Evolutionary conservation across 2,113 vertebrate genomes (phyloP).

Genomic region (Phycodurus eques): DNA sequence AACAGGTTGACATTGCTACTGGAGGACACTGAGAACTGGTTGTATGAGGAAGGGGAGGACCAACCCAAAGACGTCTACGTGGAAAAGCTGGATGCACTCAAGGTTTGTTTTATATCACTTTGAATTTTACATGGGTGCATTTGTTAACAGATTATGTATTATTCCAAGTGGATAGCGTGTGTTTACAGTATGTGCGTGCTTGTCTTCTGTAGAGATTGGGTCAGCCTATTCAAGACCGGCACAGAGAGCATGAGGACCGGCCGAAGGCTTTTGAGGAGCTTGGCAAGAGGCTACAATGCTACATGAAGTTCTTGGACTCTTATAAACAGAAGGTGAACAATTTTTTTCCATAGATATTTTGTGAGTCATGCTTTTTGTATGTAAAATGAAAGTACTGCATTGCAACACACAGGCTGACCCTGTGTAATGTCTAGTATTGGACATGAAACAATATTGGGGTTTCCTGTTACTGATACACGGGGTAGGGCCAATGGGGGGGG

Average conservation of each 20-base stretch:
- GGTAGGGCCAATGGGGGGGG: no score
- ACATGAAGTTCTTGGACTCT: conserved; percentile 89
- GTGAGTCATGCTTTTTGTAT: neutral
- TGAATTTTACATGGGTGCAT: neutral
- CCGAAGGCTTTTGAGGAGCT: conserved; percentile 90
- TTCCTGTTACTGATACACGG: no score
- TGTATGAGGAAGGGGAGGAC: conserved; percentile 95
- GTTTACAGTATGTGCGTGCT: accelerated
- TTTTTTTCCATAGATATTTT: neutral
- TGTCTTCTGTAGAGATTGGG: conserved; percentile 79
- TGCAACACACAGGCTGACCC: neutral
- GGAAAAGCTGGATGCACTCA: conserved; percentile 88
- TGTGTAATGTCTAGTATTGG: neutral
- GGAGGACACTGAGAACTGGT: conserved; percentile 92
- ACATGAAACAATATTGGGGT: neutral
- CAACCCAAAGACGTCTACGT: conserved; percentile 91
- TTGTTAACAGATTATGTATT: neutral
- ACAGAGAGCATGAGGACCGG: conserved; percentile 88
- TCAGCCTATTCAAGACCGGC: conserved; percentile 85
- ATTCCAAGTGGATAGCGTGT: neutral
- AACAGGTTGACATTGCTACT: conserved; percentile 81
- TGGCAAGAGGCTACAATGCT: conserved; percentile 88
- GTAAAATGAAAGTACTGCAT: neutral
- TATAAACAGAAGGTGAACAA: conserved; percentile 85
- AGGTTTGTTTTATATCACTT: conserved; percentile 64